Conservation (phyloP, 2,888 invertebrate genomes). For the Polydrusus tereticollis region DNA sequence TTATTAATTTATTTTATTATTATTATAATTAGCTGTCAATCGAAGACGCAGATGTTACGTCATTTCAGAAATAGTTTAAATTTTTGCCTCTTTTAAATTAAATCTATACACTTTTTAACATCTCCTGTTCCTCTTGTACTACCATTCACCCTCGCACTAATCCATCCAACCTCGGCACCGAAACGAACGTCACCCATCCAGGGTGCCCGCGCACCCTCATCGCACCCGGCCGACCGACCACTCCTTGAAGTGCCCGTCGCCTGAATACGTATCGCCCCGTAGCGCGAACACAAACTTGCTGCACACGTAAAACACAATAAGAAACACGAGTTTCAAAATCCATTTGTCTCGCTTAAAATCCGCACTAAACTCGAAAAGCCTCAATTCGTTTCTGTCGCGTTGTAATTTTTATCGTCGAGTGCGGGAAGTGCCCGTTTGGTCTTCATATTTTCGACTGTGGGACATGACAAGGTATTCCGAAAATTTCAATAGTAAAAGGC, state of each 20-base stretch:
- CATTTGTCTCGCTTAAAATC: background rate
- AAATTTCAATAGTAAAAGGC: constrained; percentile 8
- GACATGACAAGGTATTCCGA: constrained; percentile 31
- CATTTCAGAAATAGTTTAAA: too few species aligned
- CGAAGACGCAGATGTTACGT: too few species aligned
- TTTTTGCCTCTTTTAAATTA: too few species aligned
- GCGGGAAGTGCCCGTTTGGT: constrained; percentile 13
- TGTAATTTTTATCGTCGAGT: constrained; percentile 3
- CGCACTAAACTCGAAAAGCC: background rate
- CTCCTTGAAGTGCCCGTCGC: constrained; percentile 44
- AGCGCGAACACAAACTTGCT: constrained; percentile 42
- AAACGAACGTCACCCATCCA: constrained; percentile 39
- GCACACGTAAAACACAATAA: constrained; percentile 10
- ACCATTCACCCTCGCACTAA: constrained; percentile 20
- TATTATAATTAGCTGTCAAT: too few species aligned
- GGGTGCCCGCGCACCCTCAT: constrained; percentile 45
- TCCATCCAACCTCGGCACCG: constrained; percentile 27
- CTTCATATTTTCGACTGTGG: constrained; percentile 14
- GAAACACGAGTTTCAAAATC: constrained; percentile 19
- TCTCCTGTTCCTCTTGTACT: too few species aligned
- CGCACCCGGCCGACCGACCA: constrained; percentile 48
- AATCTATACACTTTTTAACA: too few species aligned
- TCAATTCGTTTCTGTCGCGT: background rate
- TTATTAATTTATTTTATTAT: too few species aligned
- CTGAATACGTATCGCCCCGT: constrained; percentile 35